Evolutionary conservation across 1,140 invertebrate species (phyloP).

Genomic region (Heliothis virescens): DNA sequence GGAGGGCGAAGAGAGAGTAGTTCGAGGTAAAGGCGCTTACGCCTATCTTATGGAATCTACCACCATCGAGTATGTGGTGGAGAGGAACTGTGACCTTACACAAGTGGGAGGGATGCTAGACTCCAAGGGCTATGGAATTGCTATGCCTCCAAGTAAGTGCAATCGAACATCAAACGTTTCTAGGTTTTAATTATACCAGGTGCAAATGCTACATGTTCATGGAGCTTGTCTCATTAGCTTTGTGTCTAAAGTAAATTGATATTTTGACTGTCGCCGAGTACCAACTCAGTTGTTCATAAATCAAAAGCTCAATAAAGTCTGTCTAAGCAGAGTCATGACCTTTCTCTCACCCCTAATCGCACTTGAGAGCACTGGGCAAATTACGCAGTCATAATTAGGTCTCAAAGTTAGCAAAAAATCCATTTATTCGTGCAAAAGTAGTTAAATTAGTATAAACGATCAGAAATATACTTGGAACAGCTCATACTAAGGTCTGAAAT

Average conservation of each 20-base stretch:
- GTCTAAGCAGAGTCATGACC: no score
- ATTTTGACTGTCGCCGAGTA: no score
- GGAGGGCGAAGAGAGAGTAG: constrained; percentile 94
- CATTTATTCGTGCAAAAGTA: constrained; percentile 12
- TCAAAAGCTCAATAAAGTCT: no score
- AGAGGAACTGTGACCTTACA: constrained; percentile 95
- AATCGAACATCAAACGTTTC: no score
- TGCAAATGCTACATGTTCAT: no score
- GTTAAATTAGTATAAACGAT: constrained; percentile 25
- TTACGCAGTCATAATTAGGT: no score
- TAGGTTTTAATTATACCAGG: no score
- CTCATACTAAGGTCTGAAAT: constrained; percentile 13
- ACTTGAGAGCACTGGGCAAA: no score
- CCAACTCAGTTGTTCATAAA: no score
- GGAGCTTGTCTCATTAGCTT: no score
- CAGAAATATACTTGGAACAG: background rate
- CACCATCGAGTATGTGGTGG: constrained; percentile 96
- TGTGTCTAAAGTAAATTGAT: no score
- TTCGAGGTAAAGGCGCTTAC: constrained; percentile 94
- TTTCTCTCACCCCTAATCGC: no score
- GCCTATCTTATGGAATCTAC: constrained; percentile 98
- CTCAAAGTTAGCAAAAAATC: background rate
- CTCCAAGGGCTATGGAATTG: constrained; percentile 97
- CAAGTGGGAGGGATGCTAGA: constrained; percentile 96
- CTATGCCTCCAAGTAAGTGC: constrained; percentile 95